A percentile compares a stretch with the other conserved stretches of the same genome.
Evolutionary conservation across 2,797 vertebrate species (phyloP).

Genomic region (Pangasius djambal): DNA sequence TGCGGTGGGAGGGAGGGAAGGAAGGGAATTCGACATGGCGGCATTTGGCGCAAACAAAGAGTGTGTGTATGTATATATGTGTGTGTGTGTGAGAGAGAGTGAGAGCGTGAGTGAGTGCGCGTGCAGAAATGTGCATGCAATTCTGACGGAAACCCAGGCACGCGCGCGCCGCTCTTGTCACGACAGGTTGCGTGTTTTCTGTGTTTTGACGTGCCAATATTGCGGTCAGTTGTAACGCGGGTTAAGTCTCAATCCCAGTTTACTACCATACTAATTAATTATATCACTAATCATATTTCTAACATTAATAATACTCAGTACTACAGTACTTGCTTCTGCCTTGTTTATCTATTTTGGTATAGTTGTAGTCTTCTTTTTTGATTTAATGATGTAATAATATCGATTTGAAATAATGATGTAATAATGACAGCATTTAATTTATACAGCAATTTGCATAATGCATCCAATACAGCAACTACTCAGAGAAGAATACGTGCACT

Average conservation of each 20-base stretch:
- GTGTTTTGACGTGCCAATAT: neutral
- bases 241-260: too few species aligned
- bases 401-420: neutral
- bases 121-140: neutral
- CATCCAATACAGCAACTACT: neutral
- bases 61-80: neutral
- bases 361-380: neutral
- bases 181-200: neutral
- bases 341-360: neutral
- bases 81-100: neutral
- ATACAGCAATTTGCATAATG: neutral
- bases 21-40: slow-evolving; percentile 36
- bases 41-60: slow-evolving; percentile 24
- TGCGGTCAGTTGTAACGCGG: neutral
- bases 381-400: neutral
- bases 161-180: neutral
- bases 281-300: neutral
- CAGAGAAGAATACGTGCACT: neutral
- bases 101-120: neutral
- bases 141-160: neutral
- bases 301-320: neutral
- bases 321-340: neutral
- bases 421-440: neutral
- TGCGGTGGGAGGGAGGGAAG: neutral
- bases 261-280: neutral